Evolutionary conservation across 2,888 invertebrate species (phyloP).

Genomic region (Epirrhoe alternata): DNA sequence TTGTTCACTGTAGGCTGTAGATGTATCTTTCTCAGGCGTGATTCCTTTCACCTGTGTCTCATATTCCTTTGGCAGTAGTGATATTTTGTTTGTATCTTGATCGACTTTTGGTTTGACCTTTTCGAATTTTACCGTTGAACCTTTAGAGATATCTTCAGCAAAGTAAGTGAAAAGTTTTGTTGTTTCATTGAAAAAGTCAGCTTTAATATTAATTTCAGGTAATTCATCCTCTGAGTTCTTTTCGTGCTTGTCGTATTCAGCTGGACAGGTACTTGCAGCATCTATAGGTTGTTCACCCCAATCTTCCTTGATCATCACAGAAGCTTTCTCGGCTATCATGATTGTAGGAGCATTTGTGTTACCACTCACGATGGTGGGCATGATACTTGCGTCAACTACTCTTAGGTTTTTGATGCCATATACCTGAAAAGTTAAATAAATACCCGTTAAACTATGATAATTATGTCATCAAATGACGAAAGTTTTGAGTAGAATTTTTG

Average conservation of each 20-base stretch:
- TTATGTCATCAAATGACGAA: no score
- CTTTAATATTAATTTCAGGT: constrained; percentile 41
- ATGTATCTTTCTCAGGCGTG: constrained; percentile 26
- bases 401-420: constrained; percentile 88
- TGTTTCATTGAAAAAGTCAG: constrained; percentile 65
- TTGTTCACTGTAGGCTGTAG: constrained; percentile 13
- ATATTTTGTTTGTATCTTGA: constrained; percentile 21
- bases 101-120: constrained; percentile 6
- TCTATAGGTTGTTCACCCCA: constrained; percentile 70
- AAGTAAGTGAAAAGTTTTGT: constrained; percentile 59
- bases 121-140: constrained; percentile 16
- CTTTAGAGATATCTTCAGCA: constrained; percentile 32
- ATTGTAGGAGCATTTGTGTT: constrained; percentile 93
- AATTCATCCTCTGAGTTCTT: constrained; percentile 49
- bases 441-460: no score
- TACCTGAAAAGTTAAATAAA: constrained; percentile 68
- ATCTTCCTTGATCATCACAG: constrained; percentile 92
- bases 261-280: constrained; percentile 48
- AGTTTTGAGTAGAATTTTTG: neutral
- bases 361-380: constrained; percentile 91
- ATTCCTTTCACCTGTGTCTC: constrained; percentile 34
- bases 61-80: constrained; percentile 35
- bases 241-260: constrained; percentile 39
- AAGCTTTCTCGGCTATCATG: constrained; percentile 93
- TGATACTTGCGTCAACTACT: constrained; percentile 93